Conservation (phyloP, 1,140 invertebrate genomes). For the Apis dorsata region DNA sequence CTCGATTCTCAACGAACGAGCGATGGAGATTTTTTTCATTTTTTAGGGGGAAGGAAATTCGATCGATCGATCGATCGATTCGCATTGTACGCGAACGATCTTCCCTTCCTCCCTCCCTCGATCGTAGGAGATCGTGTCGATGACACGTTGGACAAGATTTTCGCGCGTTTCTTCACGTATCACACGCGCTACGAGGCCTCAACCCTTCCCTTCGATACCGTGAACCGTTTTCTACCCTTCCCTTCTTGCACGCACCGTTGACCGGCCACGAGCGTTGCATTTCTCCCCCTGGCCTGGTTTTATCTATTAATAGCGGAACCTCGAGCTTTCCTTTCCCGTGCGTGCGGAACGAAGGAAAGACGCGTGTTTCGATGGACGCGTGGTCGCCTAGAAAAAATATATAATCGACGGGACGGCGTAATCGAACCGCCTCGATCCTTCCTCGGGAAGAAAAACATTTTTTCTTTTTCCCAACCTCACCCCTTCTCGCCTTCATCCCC, state of each 20-base stretch:
- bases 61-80: neutral
- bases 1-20: no score
- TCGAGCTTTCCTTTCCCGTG: conserved; percentile 41
- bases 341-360: conserved; percentile 20
- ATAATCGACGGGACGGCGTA: neutral
- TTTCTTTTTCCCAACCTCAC: neutral
- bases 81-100: neutral
- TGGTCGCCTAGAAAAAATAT: conserved; percentile 26
- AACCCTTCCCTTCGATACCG: conserved; percentile 44
- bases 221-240: conserved; percentile 58
- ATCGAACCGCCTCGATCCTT: neutral
- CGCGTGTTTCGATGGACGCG: conserved; percentile 16
- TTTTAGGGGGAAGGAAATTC: no score
- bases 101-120: no score
- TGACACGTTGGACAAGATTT: conserved; percentile 44
- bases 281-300: conserved; percentile 67
- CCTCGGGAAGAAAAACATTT: conserved; percentile 11
- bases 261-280: conserved; percentile 53
- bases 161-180: conserved; percentile 31
- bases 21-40: no score
- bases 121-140: neutral
- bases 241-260: conserved; percentile 63
- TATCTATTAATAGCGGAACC: conserved; percentile 71
- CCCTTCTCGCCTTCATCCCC: neutral
- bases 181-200: neutral